Base-by-base conservation (phyloP, 2,797 vertebrate genomes). In the Zenarchopterus dispar region DNA sequence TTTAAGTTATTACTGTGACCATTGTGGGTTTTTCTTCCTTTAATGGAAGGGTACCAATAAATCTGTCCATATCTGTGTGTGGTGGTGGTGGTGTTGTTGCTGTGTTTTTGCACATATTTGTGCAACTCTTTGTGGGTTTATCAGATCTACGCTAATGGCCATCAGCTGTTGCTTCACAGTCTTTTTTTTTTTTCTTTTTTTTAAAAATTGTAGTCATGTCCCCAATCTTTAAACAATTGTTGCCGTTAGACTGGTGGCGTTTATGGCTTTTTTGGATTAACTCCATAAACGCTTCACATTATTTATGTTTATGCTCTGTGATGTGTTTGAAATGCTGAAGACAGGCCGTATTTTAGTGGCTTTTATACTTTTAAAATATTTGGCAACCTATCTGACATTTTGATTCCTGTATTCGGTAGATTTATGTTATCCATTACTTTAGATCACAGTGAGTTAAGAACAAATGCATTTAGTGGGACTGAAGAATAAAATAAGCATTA, bases 181-280 rank as follows among this genome's bases (percentile, higher is more conserved):
- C 10, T 1, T 15, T 19, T 13, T 44, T 62, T 26, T 47, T 65
- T 67, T 7, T 2, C 6, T 26, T 7, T 2, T n/a, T n/a, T n/a
- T n/a, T n/a, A n/a, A n/a, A n/a, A n/a, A n/a, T n/a, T n/a, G n/a
- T n/a, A n/a, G n/a, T 33, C 44, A 10, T 22, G 17, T 43, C 53
- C 56, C 59, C 75, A 39, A 64, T 76, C 28, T 65, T 67, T 44
- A 22, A 59, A 10, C 47, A 64, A 53, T 59, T 51, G 44, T 70
- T 6, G 13, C 43, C 17, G 21, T 75, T 71, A 31, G 21, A 68
- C 60, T 36, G 33, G 56, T 44, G 24, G 28, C 22, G 23, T 66
- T 85, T 86, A 89, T 84, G 70, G 74, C 54, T 28, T 84, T 45
- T 77, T 73, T 88, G 84, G 70, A 85, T 75, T 52, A 66, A 59